phyloP scores from a whole-genome alignment of 2,113 vertebrate species.

The Falco punctatus region DNA sequence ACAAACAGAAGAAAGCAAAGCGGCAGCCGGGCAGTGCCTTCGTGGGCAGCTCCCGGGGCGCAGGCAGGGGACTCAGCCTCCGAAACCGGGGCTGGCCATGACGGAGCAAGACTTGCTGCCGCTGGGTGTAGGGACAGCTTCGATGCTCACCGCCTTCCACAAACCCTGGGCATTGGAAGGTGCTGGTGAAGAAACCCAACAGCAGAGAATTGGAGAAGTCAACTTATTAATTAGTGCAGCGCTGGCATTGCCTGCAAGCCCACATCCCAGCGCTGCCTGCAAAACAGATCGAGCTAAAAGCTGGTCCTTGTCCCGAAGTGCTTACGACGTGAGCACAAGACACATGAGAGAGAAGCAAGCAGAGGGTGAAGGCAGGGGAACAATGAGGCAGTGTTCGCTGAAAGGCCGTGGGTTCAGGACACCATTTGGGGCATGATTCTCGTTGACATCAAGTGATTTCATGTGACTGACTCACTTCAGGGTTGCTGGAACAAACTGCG shows the following conservation, averaged over 20 bases:
- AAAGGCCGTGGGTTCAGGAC: conserved; percentile 22
- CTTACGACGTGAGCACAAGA: not conserved
- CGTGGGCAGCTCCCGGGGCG: rapidly evolving
- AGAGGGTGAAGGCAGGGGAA: not conserved
- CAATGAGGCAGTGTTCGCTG: conserved; percentile 31
- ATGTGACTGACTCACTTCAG: not conserved
- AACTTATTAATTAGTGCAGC: rapidly evolving
- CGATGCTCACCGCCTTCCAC: not conserved
- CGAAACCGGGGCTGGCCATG: not conserved
- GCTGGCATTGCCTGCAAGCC: not conserved
- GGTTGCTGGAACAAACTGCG: not conserved
- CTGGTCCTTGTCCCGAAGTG: conserved; percentile 24
- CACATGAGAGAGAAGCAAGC: not conserved
- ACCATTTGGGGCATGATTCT: not conserved
- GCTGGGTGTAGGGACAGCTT: not conserved
- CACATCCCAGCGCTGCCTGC: not conserved
- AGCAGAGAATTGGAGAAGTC: not conserved
- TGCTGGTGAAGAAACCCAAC: not conserved
- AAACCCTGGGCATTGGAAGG: not conserved
- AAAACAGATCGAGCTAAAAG: not conserved
- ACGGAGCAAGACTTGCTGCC: not conserved
- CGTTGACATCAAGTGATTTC: conserved; percentile 43
- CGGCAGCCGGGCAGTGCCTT: not conserved
- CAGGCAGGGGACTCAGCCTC: not conserved
- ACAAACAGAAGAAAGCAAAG: not conserved